Conservation (phyloP, 2,888 invertebrate genomes). For the Amblyteles armatorius region DNA sequence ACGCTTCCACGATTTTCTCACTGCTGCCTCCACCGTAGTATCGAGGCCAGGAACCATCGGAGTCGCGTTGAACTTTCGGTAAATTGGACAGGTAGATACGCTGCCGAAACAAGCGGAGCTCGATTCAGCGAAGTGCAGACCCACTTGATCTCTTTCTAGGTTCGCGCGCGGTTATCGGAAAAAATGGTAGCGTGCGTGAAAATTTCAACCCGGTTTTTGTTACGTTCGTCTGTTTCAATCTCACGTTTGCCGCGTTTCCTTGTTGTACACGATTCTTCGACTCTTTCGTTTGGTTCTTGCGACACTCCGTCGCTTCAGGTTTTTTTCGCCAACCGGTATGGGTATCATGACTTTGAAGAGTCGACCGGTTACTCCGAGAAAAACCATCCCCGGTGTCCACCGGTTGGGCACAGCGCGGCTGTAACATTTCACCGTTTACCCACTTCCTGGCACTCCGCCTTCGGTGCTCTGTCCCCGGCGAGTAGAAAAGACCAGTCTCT, state of each 20-base stretch:
- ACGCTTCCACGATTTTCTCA: conserved; percentile 64
- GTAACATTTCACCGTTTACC: neutral
- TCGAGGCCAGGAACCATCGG: conserved; percentile 40
- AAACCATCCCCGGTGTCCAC: neutral
- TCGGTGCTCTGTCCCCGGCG: conserved; percentile 1
- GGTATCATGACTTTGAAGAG: neutral
- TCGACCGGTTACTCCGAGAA: neutral
- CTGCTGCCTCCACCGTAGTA: conserved; percentile 27
- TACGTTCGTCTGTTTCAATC: neutral
- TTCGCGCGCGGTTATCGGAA: neutral
- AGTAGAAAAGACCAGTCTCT: conserved; percentile 26
- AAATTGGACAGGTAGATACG: conserved; percentile 63
- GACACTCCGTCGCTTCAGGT: neutral
- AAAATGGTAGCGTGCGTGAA: conserved; percentile 9
- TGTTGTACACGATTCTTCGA: neutral
- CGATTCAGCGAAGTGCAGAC: conserved; percentile 26
- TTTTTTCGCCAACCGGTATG: neutral
- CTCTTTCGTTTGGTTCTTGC: neutral
- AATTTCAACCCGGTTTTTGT: neutral
- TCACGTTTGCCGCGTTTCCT: neutral
- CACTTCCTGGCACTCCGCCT: conserved; percentile 15
- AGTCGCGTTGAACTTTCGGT: conserved; percentile 57
- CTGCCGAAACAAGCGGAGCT: conserved; percentile 23
- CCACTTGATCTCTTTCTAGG: neutral
- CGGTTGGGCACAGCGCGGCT: neutral